These are phyloP conservation scores for Thereuonema tuberculata DNA, from an alignment of 1,140 invertebrate species.

Conservation along the genomic window DNA sequence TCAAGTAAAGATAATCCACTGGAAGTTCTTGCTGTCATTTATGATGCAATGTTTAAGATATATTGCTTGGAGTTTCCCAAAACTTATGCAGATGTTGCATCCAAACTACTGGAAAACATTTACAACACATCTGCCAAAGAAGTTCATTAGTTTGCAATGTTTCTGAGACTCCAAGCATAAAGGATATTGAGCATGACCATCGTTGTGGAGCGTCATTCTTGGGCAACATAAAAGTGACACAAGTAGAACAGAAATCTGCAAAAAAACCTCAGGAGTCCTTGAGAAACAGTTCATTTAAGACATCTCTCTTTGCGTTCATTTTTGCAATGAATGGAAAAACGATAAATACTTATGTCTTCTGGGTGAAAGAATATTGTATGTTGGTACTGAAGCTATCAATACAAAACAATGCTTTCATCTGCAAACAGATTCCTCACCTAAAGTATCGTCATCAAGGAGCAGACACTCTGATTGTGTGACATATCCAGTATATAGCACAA, in stretches of 20 bases:
- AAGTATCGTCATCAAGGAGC: background rate
- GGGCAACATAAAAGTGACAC: background rate
- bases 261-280: background rate
- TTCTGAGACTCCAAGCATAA: background rate
- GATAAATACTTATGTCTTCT: slow-evolving; percentile 1
- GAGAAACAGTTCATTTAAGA: slow-evolving; percentile 1
- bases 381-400: background rate
- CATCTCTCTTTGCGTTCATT: background rate
- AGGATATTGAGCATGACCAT: background rate
- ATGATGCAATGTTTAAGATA: slow-evolving; percentile 1
- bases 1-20: background rate
- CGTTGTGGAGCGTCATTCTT: background rate
- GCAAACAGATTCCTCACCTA: background rate
- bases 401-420: slow-evolving; percentile 3
- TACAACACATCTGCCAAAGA: slow-evolving; percentile 1
- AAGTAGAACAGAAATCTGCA: background rate
- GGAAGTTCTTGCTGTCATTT: background rate
- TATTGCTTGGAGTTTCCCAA: slow-evolving; percentile 2
- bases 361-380: background rate
- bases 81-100: background rate
- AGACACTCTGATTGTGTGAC: background rate
- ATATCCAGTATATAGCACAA: background rate
- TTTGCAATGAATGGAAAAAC: background rate
- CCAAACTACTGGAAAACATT: slow-evolving; percentile 1
- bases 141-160: slow-evolving; percentile 1